Evolutionary conservation across 1,140 invertebrate genomes (phyloP), one percentile per base, ranked within the genome.

Genomic region (Drosophila watanabei): DNA sequence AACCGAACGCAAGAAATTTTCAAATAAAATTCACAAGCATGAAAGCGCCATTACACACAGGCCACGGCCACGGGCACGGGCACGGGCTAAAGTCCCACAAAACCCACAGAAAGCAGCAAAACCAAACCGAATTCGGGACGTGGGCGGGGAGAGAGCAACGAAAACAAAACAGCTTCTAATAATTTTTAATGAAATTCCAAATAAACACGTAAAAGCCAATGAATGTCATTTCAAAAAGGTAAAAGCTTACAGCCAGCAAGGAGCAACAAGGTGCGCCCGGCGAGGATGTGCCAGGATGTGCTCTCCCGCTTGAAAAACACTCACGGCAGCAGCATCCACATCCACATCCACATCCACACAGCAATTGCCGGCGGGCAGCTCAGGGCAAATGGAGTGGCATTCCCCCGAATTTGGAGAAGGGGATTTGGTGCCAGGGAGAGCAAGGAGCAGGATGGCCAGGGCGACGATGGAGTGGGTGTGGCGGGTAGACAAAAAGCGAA

Each of bases 141-240:
- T 33, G 16, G 20, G 16, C 46, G 18, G 45, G 59, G 45, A 3
- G 11, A 63, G 46, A 51, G 69, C 30, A 73, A 71, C 69, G 52
- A 75, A 73, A 88, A 88, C 85, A 88, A 88, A 88, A 88, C 85
- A 90, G 86, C 85, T 88, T 88, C 85, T 88, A 88, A 88, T 88
- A 88, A 88, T 88, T 88, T 88, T 88, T 88, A 88, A 88, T 88
- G 85, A 88, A 88, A 88, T 88, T 88, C 85, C 85, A 88, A 88
- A 88, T 88, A 88, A 88, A 88, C 85, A 88, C 85, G 85, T 88
- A 88, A 88, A 88, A 88, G 84, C 84, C 84, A 88, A 88, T 88
- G 84, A 88, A 88, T 88, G 84, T 88, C 84, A 88, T 88, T 88
- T 88, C 85, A 89, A 88, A 88, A 88, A 89, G 86, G 86, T 88